These are phyloP conservation scores for Corticium candelabrum DNA, from an alignment of 37 sponge, comb jelly and placozoan genomes.

Conservation along the genomic window DNA sequence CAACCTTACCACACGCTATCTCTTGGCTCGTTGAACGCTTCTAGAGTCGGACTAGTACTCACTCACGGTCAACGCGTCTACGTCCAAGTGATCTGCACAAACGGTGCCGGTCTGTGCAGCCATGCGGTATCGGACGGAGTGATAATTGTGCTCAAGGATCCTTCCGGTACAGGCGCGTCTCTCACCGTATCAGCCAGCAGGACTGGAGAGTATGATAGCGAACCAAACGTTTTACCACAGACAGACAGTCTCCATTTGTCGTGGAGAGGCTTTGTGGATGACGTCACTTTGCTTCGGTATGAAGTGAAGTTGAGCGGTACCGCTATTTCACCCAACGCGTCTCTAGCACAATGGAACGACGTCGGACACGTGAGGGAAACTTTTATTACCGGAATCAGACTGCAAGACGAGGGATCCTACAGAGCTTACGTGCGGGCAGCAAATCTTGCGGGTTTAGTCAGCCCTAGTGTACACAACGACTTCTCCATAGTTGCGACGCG, in stretches of 20 bases:
- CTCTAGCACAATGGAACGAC: constrained; percentile 22
- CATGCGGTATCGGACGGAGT: constrained; percentile 47
- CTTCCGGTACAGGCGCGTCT: neutral
- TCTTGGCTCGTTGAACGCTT: too few species aligned
- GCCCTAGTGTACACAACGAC: constrained; percentile 1
- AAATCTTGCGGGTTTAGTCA: constrained; percentile 24
- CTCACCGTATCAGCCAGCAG: constrained; percentile 10
- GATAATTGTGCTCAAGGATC: constrained; percentile 25
- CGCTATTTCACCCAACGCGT: neutral
- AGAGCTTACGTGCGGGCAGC: constrained; percentile 34
- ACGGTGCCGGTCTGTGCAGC: constrained; percentile 37
- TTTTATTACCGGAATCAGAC: constrained; percentile 15
- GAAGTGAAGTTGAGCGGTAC: constrained; percentile 19
- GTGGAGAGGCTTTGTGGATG: constrained; percentile 38
- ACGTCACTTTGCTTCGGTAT: constrained; percentile 22
- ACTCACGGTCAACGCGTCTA: constrained; percentile 17
- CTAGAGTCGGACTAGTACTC: neutral
- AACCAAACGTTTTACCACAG: constrained; percentile 20
- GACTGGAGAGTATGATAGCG: neutral
- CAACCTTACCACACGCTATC: too few species aligned
- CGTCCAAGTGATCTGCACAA: constrained; percentile 40
- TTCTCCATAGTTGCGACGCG: constrained; percentile 22
- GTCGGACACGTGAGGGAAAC: constrained; percentile 22
- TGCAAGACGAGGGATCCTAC: neutral
- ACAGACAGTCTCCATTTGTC: neutral